These are phyloP conservation scores for Bergia puertoricense DNA, from an alignment of 92 coral and sea anemone species.

Conservation along the genomic window DNA sequence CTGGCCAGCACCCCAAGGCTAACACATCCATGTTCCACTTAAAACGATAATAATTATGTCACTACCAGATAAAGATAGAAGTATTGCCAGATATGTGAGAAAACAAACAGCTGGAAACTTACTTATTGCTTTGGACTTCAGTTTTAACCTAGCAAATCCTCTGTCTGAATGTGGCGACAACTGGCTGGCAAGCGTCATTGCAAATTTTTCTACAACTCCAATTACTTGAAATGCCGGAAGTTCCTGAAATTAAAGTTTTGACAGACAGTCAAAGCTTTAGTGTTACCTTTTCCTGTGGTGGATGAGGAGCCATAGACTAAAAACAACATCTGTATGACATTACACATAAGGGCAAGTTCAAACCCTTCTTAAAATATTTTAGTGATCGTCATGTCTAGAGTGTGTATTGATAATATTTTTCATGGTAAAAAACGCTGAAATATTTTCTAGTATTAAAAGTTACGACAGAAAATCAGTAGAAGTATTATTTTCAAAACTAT, in stretches of 20 bases:
- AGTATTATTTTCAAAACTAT: no score
- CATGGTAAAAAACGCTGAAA: no score
- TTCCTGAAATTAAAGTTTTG: neutral
- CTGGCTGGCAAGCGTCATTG: neutral
- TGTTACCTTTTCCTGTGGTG: no score
- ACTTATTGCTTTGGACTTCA: neutral
- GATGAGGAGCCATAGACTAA: neutral
- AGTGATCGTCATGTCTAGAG: no score
- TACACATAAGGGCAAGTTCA: neutral
- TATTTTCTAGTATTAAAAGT: no score
- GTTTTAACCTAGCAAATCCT: neutral
- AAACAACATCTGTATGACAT: neutral
- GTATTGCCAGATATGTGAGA: neutral
- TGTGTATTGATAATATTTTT: no score
- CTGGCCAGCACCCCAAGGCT: no score
- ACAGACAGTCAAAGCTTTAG: neutral
- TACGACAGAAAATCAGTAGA: no score
- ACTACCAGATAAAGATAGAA: no score
- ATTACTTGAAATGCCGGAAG: constrained; percentile 9
- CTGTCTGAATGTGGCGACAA: neutral
- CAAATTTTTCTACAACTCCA: neutral
- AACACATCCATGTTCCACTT: no score
- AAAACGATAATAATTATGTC: neutral
- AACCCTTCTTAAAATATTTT: no score
- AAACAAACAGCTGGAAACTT: neutral